Percentiles rank a stretch among this genome's conserved stretches.
phyloP scores from a whole-genome alignment of 1,140 invertebrate genomes.

The Idris sp. region DNA sequence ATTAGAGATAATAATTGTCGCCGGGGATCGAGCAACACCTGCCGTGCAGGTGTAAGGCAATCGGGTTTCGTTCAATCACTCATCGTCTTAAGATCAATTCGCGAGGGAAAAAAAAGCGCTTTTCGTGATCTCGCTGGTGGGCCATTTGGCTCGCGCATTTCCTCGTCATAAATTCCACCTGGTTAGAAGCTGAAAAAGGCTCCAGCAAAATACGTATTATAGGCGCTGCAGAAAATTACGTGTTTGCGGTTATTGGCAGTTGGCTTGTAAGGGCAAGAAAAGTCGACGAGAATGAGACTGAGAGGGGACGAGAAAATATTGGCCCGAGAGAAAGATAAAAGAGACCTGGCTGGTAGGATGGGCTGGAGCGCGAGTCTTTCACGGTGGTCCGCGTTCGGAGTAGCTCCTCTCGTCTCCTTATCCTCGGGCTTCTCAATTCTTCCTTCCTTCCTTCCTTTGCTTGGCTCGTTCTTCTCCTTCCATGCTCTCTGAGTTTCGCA shows the following conservation, averaged over 20 bases:
- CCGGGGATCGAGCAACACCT: constrained; percentile 64
- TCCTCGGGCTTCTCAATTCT: constrained; percentile 62
- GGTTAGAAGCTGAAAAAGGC: constrained; percentile 66
- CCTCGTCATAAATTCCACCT: constrained; percentile 69
- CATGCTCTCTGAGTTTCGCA: constrained; percentile 41
- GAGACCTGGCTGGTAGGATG: constrained; percentile 53
- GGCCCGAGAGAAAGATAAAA: constrained; percentile 29
- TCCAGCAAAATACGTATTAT: constrained; percentile 67
- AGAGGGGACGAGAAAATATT: constrained; percentile 17
- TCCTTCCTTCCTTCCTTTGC: constrained; percentile 49
- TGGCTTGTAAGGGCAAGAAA: constrained; percentile 66
- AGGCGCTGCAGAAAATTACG: constrained; percentile 73
- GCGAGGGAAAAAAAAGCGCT: constrained; percentile 15
- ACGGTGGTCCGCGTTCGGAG: constrained; percentile 74
- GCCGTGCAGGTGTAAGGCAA: constrained; percentile 67
- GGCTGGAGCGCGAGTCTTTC: constrained; percentile 71
- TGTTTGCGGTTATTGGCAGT: constrained; percentile 74
- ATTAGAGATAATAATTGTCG: constrained; percentile 67
- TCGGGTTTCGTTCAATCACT: constrained; percentile 54
- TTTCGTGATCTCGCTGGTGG: constrained; percentile 46
- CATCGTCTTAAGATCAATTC: constrained; percentile 31
- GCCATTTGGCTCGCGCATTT: constrained; percentile 52
- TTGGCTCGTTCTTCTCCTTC: constrained; percentile 32
- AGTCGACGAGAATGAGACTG: constrained; percentile 33
- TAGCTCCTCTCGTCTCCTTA: constrained; percentile 68